phyloP scores from a whole-genome alignment of 1,140 invertebrate species.

The Yoshiicerus persimilis region DNA sequence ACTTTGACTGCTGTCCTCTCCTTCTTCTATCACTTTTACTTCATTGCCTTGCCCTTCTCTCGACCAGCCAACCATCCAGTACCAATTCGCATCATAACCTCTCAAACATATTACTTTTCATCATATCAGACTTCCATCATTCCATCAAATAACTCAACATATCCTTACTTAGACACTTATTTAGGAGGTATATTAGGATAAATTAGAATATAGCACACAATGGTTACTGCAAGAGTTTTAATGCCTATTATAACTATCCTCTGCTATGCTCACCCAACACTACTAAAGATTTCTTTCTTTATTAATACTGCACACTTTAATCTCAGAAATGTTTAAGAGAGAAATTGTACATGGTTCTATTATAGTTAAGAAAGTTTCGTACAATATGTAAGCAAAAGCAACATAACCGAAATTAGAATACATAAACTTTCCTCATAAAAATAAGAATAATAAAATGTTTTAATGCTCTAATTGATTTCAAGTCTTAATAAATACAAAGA shows the following conservation, averaged over 20 bases:
- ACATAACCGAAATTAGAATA: conserved; percentile 6
- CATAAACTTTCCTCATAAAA: conserved; percentile 14
- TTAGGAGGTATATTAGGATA: background rate
- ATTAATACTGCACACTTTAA: background rate
- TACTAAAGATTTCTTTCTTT: background rate
- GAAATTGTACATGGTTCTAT: background rate
- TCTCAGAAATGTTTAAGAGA: background rate
- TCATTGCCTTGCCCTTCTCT: background rate
- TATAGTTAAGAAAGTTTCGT: too few species aligned
- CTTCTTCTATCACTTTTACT: conserved; percentile 26
- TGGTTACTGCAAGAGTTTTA: background rate
- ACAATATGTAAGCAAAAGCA: background rate
- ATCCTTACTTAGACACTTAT: background rate
- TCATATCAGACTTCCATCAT: conserved; percentile 23
- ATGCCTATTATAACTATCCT: background rate
- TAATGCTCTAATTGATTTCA: conserved; percentile 6
- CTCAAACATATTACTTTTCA: background rate
- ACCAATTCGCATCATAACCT: background rate
- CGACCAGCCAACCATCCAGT: background rate
- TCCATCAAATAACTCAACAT: conserved; percentile 9
- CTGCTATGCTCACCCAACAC: background rate
- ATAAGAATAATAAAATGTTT: conserved; percentile 4
- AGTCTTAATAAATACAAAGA: background rate
- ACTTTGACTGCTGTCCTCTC: conserved; percentile 40
- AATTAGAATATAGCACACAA: background rate